Percentiles rank a stretch among this genome's conserved stretches.
phyloP scores from a whole-genome alignment of 1,140 invertebrate genomes.

The Anastrepha ludens region DNA sequence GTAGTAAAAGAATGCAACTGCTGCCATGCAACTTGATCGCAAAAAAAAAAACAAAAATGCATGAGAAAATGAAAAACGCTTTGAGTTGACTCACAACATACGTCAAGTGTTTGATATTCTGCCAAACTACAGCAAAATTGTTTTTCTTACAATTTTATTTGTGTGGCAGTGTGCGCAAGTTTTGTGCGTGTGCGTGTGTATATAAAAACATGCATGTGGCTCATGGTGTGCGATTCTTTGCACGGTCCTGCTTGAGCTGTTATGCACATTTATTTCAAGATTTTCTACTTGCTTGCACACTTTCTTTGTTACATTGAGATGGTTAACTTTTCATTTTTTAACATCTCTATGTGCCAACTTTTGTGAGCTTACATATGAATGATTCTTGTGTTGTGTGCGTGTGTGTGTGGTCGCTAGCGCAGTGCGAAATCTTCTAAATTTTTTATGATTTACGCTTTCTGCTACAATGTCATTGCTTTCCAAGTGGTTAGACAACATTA shows the following conservation, averaged over 20 bases:
- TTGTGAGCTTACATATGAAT: neutral
- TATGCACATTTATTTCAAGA: slow-evolving; percentile 38
- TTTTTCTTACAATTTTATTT: slow-evolving; percentile 24
- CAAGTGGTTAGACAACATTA: slow-evolving; percentile 46
- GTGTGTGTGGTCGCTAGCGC: neutral
- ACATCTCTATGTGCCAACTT: neutral
- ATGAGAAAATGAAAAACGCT: slow-evolving; percentile 40
- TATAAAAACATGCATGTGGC: too few relatives aligned
- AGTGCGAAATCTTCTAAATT: slow-evolving; percentile 39
- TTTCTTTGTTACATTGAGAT: slow-evolving; percentile 27
- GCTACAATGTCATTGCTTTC: slow-evolving; percentile 20
- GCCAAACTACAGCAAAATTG: slow-evolving; percentile 51
- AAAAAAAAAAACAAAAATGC: slow-evolving; percentile 17
- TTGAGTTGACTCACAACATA: slow-evolving; percentile 50
- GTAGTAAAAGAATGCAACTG: neutral
- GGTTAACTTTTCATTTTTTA: neutral
- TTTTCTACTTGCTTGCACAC: slow-evolving; percentile 41
- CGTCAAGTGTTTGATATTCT: slow-evolving; percentile 53
- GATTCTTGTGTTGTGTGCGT: neutral
- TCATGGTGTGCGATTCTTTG: slow-evolving; percentile 13
- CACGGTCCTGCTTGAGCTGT: slow-evolving; percentile 28
- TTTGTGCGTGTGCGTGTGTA: neutral
- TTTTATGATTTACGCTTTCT: slow-evolving; percentile 42
- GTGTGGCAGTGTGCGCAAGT: neutral
- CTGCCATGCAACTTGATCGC: slow-evolving; percentile 43